Conservation (phyloP, 2,113 vertebrate species). For the Perognathus longimembris region DNA sequence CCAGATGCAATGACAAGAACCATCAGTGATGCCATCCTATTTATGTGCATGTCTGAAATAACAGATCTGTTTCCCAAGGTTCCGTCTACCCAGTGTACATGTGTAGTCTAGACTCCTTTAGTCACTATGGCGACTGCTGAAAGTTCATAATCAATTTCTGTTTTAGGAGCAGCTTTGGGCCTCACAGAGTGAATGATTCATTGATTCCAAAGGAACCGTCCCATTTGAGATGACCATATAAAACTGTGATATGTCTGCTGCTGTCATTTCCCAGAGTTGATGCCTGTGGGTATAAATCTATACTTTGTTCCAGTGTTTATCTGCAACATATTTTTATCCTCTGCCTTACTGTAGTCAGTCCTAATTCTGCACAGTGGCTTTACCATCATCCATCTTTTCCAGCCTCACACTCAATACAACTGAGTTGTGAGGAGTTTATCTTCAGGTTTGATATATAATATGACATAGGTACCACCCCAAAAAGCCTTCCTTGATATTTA, state of each 20-base stretch:
- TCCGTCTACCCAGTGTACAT: background rate
- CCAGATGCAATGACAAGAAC: background rate
- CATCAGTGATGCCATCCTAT: background rate
- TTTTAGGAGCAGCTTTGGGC: background rate
- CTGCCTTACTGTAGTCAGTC: background rate
- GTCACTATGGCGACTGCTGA: background rate
- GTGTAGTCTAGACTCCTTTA: background rate
- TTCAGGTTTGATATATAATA: background rate
- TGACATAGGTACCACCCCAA: background rate
- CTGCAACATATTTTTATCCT: background rate
- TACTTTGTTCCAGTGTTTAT: background rate
- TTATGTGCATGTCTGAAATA: background rate
- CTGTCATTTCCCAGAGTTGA: background rate
- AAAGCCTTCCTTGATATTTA: background rate
- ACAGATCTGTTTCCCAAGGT: background rate
- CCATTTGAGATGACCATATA: background rate
- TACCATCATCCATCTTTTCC: background rate
- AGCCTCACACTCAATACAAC: background rate
- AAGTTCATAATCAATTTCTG: background rate
- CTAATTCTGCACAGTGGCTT: background rate
- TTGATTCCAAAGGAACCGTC: background rate
- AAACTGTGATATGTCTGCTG: background rate
- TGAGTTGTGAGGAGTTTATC: background rate
- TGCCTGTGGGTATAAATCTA: background rate
- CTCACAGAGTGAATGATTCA: slow-evolving; percentile 20